Evolutionary conservation across 2,888 invertebrate species (phyloP), one percentile per base, ranked within the genome.

Genomic region (Ptilodon capucinus): DNA sequence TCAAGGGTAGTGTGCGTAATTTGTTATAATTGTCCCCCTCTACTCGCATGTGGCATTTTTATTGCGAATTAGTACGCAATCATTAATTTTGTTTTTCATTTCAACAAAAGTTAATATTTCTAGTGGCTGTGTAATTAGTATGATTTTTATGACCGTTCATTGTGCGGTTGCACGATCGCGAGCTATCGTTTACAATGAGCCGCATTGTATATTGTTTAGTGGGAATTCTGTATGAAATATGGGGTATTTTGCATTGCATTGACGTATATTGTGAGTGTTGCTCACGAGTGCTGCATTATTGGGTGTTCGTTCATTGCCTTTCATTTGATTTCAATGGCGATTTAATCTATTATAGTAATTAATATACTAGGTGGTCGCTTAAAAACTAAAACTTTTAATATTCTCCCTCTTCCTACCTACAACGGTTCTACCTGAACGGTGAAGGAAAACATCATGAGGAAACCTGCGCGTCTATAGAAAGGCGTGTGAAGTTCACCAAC

Each of bases 71-170:
- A 90, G 84, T 82, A 76, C 18, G 82, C 86, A 86, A 89, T 88
- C 89, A 91, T 91, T 91, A 90, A 91, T 91, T 88, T 88, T 86
- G 86, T 89, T 88, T 87, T 87, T 84, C 84, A 81, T 85, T 86
- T 84, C 79, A 74, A 68, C 64, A 77, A 79, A 85, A 84, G 84
- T 83, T 86, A 86, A 86, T 83, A 77, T 78, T 81, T 84, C 81
- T 78, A 86, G 86, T 82, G 80, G 69, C 66, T 70, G 69, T 75
- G 72, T 82, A 77, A 80, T 79, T 81, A 75, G 67, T 74, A 75
- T 75, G 67, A 72, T 73, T 79, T 79, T 79, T 79, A 76, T 76
- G 76, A 71, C 69, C 69, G 71, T 64, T 56, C 68, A 71, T 81
- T 80, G 75, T 77, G 58, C 17, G 40, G 55, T 60, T 69, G 68